phyloP scores from a whole-genome alignment of 2,797 vertebrate genomes.

The Scleropages formosus region DNA sequence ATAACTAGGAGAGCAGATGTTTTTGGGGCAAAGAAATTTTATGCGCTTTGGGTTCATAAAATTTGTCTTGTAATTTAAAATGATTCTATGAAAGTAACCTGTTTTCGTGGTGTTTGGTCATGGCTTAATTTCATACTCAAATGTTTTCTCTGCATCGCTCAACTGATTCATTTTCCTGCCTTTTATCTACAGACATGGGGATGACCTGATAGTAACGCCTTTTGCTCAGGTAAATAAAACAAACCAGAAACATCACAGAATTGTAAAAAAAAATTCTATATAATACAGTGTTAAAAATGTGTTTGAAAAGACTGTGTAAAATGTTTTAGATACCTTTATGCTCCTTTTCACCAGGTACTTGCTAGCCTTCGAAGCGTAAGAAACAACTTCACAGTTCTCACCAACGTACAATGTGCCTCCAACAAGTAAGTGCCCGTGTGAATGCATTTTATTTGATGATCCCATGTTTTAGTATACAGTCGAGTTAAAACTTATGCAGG shows the following conservation, averaged over 20 bases:
- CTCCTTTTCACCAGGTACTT: conserved; percentile 76
- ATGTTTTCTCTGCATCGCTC: not conserved
- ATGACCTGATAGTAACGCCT: conserved; percentile 97
- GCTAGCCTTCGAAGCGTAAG: conserved; percentile 94
- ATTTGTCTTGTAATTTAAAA: too few relatives aligned
- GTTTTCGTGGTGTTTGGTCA: too few relatives aligned
- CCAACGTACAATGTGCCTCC: conserved; percentile 90
- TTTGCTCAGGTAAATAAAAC: conserved; percentile 87
- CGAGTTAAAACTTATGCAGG: too few relatives aligned
- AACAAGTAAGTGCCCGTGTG: conserved; percentile 82
- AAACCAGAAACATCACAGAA: not conserved
- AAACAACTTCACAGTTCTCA: conserved; percentile 93
- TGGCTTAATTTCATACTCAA: too few relatives aligned
- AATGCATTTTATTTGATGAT: too few relatives aligned
- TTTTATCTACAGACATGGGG: conserved; percentile 81
- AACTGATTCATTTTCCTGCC: conserved; percentile 17
- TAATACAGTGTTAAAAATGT: not conserved
- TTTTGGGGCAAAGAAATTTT: not conserved
- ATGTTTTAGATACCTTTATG: not conserved
- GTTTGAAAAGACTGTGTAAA: not conserved
- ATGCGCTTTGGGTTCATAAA: not conserved
- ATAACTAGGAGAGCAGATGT: not conserved
- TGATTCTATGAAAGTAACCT: too few relatives aligned
- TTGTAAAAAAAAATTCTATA: not conserved
- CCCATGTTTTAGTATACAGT: too few relatives aligned